phyloP scores from a whole-genome alignment of 2,888 invertebrate species.

The Graphium colonna region DNA sequence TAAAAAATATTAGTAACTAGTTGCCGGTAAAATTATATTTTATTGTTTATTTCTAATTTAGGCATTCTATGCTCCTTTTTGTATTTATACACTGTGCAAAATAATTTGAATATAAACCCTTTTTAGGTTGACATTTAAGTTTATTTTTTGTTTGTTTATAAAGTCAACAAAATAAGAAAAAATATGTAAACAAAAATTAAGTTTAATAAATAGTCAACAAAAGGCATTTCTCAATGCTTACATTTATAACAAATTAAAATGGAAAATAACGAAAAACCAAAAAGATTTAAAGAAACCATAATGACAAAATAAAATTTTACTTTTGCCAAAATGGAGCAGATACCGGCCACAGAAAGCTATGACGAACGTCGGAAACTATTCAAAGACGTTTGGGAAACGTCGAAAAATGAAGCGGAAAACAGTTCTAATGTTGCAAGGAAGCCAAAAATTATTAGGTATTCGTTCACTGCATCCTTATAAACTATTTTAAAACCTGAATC shows the following conservation, averaged over 20 bases:
- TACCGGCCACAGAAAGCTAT: slow-evolving; percentile 40
- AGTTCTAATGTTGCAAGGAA: slow-evolving; percentile 46
- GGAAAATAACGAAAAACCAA: not conserved
- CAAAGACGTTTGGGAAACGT: slow-evolving; percentile 62
- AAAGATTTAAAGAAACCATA: not conserved
- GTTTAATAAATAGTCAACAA: not conserved
- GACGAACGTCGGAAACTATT: slow-evolving; percentile 57
- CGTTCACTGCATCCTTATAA: slow-evolving; percentile 10
- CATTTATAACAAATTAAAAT: not conserved
- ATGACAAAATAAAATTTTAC: slow-evolving; percentile 39
- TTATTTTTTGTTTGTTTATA: too few relatives aligned
- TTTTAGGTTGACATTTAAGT: too few relatives aligned
- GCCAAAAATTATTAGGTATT: slow-evolving; percentile 66
- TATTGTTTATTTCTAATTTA: too few relatives aligned
- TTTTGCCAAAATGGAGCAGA: not conserved
- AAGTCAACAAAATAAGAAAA: not conserved
- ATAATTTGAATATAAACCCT: too few relatives aligned
- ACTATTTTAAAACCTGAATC: too few relatives aligned
- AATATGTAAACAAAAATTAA: not conserved
- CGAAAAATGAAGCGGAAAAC: slow-evolving; percentile 47
- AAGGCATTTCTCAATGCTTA: not conserved
- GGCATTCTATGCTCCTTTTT: too few relatives aligned
- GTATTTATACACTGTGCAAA: too few relatives aligned
- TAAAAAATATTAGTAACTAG: too few relatives aligned
- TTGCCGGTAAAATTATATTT: too few relatives aligned